Evolutionary conservation across 2,888 invertebrate species (phyloP).

Genomic region (Drosophila mercatorum): DNA sequence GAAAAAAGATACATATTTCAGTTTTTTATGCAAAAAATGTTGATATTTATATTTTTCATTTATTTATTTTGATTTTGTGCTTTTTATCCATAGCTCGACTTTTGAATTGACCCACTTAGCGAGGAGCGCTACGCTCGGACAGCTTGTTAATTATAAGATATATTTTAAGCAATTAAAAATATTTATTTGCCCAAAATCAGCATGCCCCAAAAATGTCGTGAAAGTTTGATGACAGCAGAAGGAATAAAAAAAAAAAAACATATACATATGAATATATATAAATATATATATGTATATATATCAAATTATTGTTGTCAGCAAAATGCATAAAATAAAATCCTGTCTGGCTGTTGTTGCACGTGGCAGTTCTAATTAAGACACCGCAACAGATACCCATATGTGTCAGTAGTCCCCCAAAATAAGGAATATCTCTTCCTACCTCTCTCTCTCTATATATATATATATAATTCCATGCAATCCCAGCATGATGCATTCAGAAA

Average conservation of each 20-base stretch:
- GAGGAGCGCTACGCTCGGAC: slow-evolving; percentile 1
- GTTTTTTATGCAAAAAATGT: slow-evolving; percentile 17
- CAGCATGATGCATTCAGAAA: slow-evolving; percentile 74
- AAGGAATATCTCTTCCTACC: too few relatives aligned
- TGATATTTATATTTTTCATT: neutral
- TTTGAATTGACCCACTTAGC: slow-evolving; percentile 40
- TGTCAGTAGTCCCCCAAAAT: too few relatives aligned
- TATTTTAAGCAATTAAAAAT: slow-evolving; percentile 29
- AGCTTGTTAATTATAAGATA: slow-evolving; percentile 25
- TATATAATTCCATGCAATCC: slow-evolving; percentile 39
- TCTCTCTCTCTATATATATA: slow-evolving; percentile 1
- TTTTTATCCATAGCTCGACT: neutral
- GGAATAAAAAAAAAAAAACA: neutral
- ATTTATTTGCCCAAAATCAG: slow-evolving; percentile 17
- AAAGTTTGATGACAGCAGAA: slow-evolving; percentile 16
- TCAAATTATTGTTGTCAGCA: slow-evolving; percentile 25
- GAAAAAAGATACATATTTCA: slow-evolving; percentile 10
- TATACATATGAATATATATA: neutral
- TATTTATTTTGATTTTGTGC: neutral
- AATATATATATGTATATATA: neutral
- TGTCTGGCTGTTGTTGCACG: slow-evolving; percentile 15
- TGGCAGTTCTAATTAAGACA: slow-evolving; percentile 72
- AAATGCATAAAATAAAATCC: slow-evolving; percentile 10
- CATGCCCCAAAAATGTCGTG: slow-evolving; percentile 39
- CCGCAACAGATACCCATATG: slow-evolving; percentile 28